Base-by-base conservation (phyloP, 2,113 vertebrate genomes). In the Tupaia tana region DNA sequence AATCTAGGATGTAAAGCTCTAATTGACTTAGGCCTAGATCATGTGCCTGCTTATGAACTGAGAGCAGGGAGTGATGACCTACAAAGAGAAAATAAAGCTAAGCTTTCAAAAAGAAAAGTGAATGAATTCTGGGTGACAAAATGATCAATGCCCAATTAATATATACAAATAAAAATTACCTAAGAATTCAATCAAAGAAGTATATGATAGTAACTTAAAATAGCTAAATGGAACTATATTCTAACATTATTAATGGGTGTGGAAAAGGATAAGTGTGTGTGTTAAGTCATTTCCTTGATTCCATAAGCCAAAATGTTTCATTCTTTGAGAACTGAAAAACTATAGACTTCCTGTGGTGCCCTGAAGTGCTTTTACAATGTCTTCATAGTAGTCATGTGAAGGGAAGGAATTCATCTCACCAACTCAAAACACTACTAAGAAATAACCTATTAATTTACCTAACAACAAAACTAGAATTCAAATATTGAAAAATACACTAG, bases 141-240 rank as follows among this genome's bases (percentile, higher is more conserved):
- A 81, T 67, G 84, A 84, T 77, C n/a, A 90, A 80, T 86, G 27
- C 9, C 16, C 29, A 88, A 77, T 90, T 85, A 90, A 90, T 74
- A 89, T 25, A 59, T 5, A 79, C n/a, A 91, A 77, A 93, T 58
- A 11, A 85, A 87, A 96, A 64, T 34, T 31, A 91, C 2, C 43
- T 70, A 89, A 59, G 2, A 71, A 93, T 83, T 74, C 34, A 94
- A 74, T 96, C 25, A 94, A 94, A 16, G 27, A 63, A 85, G 91
- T 15, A 77, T 8, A 4, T n/a, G 20, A 54, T 64, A 89, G 2
- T 0, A 56, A 83, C 89, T 56, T 83, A 71, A 66, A 94, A 82
- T 52, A 63, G 2, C 20, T 56, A 11, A 83, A 82, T 58, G 31
- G 3, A 95, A 95, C n/a, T 80, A 67, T 15, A 84, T 7, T 63